A percentile compares a stretch with the other conserved stretches of the same genome.
These are phyloP conservation scores for Agrypnia vestita DNA, from an alignment of 1,140 invertebrate species.

Conservation along the genomic window DNA sequence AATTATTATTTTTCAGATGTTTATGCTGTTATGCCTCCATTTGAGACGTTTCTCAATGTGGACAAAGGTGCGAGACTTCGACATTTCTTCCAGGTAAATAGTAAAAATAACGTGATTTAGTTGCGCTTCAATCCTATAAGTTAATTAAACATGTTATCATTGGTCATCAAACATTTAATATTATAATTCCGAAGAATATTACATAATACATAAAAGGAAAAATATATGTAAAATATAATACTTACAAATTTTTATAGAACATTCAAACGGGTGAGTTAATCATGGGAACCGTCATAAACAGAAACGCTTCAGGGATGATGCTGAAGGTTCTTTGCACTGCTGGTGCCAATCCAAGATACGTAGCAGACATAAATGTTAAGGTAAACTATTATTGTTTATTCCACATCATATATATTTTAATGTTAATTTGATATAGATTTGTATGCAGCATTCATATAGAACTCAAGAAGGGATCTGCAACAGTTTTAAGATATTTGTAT, in stretches of 20 bases:
- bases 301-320: conserved; percentile 82
- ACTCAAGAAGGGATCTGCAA: no score
- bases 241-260: conserved; percentile 72
- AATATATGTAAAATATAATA: background rate
- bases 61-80: conserved; percentile 81
- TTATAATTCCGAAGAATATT: no score
- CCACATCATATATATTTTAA: no score
- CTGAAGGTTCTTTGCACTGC: conserved; percentile 88
- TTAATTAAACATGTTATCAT: no score
- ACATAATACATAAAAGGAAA: no score
- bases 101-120: background rate
- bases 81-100: conserved; percentile 86
- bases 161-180: no score
- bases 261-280: conserved; percentile 88
- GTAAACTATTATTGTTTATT: conserved; percentile 71
- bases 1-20: conserved; percentile 71
- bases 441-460: no score
- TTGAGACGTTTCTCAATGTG: conserved; percentile 86
- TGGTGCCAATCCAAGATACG: conserved; percentile 82
- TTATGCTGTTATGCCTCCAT: conserved; percentile 88
- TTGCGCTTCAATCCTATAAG: no score
- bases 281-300: conserved; percentile 83
- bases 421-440: background rate
- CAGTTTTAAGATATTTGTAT: background rate
- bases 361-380: conserved; percentile 89